Percentiles rank a stretch among this genome's conserved stretches.
These are phyloP conservation scores for Dolichopus griseipennis DNA, from an alignment of 2,888 invertebrate genomes.

Conservation along the genomic window DNA sequence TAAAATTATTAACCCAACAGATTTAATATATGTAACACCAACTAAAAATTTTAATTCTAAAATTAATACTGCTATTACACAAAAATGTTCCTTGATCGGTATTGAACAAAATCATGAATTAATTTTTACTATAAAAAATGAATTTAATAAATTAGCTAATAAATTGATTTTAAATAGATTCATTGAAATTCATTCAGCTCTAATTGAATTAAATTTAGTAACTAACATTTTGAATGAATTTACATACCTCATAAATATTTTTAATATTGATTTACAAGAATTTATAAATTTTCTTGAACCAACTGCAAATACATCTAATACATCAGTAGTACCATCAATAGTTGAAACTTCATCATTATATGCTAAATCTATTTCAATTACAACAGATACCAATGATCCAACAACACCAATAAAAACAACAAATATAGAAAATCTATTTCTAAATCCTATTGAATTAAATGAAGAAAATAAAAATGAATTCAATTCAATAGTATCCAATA, in stretches of 20 bases:
- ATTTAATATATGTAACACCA: background rate
- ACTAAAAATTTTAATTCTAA: background rate
- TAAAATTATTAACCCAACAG: background rate
- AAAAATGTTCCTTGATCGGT: background rate
- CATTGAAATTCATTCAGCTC: conserved; percentile 33
- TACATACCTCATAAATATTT: conserved; percentile 35
- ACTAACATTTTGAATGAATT: conserved; percentile 39
- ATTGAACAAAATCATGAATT: background rate
- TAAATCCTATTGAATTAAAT: conserved; percentile 15
- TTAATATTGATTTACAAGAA: conserved; percentile 26
- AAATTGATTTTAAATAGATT: conserved; percentile 28
- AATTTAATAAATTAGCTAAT: conserved; percentile 28
- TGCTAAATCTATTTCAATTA: too few species aligned
- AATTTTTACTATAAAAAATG: conserved; percentile 18
- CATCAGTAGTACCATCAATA: too few species aligned
- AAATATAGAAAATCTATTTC: conserved; percentile 2
- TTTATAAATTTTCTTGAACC: background rate
- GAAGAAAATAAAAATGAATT: background rate
- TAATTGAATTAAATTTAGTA: conserved; percentile 38
- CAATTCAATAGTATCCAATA: too few species aligned
- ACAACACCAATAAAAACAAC: conserved; percentile 10
- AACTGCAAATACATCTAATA: background rate
- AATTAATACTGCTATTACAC: too few species aligned
- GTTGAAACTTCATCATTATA: too few species aligned
- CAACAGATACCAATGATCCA: conserved; percentile 13